Percentiles rank a stretch among this genome's conserved stretches.
Evolutionary conservation across 2,113 vertebrate genomes (phyloP).

Genomic region (Festucalex cinctus): DNA sequence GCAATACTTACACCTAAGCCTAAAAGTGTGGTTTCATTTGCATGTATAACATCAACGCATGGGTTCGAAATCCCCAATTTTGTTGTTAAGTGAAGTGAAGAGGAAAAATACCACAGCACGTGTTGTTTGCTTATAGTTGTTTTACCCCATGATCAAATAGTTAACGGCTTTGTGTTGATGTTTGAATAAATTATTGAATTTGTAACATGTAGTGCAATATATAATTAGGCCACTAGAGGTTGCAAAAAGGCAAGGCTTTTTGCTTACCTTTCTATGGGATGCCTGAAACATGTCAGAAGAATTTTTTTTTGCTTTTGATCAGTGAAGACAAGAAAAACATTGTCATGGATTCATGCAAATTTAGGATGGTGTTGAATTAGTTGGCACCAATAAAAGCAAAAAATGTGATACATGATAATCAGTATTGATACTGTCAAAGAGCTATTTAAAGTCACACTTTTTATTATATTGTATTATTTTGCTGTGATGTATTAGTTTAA

Average conservation of each 20-base stretch:
- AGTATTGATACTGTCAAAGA: neutral
- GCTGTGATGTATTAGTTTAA: neutral
- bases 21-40: too few species aligned
- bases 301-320: neutral
- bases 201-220: neutral
- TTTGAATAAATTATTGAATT: neutral
- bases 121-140: too few species aligned
- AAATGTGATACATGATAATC: neutral
- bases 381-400: neutral
- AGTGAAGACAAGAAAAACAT: neutral
- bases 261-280: too few species aligned
- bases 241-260: conserved; percentile 31
- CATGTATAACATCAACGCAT: too few species aligned
- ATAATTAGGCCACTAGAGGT: conserved; percentile 42
- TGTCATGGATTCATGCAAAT: neutral
- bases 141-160: too few species aligned
- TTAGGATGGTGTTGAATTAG: neutral
- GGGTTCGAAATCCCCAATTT: too few species aligned
- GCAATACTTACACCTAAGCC: too few species aligned
- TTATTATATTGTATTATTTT: neutral
- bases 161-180: neutral
- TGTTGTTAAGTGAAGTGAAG: too few species aligned
- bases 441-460: neutral
- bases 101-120: too few species aligned
- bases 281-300: neutral